Percentiles rank a stretch among this genome's conserved stretches.
Conservation (phyloP, 2,113 vertebrate genomes). For the Podarcis cretensis region DNA sequence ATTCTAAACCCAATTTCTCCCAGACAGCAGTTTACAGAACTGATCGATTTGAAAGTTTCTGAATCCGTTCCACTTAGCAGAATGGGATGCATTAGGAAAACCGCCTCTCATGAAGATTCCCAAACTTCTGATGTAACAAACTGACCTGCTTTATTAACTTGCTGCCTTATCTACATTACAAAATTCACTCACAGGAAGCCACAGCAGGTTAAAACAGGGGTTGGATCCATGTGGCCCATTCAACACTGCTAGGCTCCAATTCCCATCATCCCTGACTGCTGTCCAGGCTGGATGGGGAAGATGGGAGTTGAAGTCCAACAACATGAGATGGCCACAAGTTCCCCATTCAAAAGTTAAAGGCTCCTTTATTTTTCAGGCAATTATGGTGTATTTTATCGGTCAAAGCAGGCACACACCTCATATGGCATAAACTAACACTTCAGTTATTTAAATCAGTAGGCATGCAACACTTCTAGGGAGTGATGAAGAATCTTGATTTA, state of each 20-base stretch:
- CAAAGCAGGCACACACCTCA: background rate
- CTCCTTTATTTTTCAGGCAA: background rate
- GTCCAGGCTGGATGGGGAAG: too few species aligned
- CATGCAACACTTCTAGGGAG: background rate
- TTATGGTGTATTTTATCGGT: background rate
- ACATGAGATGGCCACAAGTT: too few species aligned
- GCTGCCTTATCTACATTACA: background rate
- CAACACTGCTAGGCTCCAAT: background rate
- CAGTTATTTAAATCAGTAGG: background rate
- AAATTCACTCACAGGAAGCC: background rate
- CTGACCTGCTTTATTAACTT: background rate
- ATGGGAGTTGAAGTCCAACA: too few species aligned
- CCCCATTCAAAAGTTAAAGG: background rate
- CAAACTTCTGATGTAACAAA: background rate
- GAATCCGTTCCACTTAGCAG: background rate
- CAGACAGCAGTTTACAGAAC: background rate
- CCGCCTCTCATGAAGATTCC: background rate
- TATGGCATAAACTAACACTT: background rate
- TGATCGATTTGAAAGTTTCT: background rate
- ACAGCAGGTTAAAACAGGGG: background rate
- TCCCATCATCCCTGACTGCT: background rate
- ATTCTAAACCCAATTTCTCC: background rate
- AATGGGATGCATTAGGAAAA: background rate
- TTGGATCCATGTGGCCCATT: background rate
- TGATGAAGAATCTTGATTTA: background rate